phyloP scores from a whole-genome alignment of 2,888 invertebrate genomes.

The Bhutanitis thaidina region DNA sequence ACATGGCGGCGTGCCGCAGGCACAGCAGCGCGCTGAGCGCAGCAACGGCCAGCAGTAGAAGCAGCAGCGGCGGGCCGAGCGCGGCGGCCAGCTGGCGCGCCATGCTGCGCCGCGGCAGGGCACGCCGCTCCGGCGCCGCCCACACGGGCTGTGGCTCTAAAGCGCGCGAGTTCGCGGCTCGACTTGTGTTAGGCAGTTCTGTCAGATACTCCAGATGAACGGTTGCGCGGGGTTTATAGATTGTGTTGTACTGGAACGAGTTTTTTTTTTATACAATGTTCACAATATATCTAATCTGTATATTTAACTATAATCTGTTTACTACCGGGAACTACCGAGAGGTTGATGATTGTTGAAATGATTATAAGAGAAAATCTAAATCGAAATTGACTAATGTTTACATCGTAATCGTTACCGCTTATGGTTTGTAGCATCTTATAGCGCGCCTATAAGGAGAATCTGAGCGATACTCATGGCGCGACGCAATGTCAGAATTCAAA shows the following conservation, averaged over 20 bases:
- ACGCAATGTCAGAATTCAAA: too few species aligned
- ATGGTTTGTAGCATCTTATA: too few species aligned
- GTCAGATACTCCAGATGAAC: constrained; percentile 57
- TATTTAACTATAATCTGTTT: too few species aligned
- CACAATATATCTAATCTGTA: too few species aligned
- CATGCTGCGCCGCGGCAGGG: constrained; percentile 85
- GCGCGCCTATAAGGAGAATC: too few species aligned
- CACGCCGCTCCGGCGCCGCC: constrained; percentile 80
- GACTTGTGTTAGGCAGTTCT: constrained; percentile 41
- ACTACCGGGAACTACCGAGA: too few species aligned
- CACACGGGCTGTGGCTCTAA: constrained; percentile 62
- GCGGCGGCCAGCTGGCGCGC: constrained; percentile 84
- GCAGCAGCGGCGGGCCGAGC: constrained; percentile 83
- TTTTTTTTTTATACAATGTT: too few species aligned
- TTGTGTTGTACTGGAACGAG: constrained; percentile 57
- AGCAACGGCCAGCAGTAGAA: constrained; percentile 83
- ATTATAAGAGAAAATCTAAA: too few species aligned
- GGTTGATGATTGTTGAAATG: too few species aligned
- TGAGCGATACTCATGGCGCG: too few species aligned
- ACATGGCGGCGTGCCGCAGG: constrained; percentile 88
- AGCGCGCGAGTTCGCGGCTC: constrained; percentile 30
- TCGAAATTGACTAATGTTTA: too few species aligned
- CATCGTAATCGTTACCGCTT: too few species aligned
- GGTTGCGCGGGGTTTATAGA: constrained; percentile 55
- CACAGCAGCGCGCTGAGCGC: constrained; percentile 86